A percentile compares a stretch with the other conserved stretches of the same genome.
Evolutionary conservation across 2,888 invertebrate species (phyloP).

Genomic region (Anthophora plumipes): DNA sequence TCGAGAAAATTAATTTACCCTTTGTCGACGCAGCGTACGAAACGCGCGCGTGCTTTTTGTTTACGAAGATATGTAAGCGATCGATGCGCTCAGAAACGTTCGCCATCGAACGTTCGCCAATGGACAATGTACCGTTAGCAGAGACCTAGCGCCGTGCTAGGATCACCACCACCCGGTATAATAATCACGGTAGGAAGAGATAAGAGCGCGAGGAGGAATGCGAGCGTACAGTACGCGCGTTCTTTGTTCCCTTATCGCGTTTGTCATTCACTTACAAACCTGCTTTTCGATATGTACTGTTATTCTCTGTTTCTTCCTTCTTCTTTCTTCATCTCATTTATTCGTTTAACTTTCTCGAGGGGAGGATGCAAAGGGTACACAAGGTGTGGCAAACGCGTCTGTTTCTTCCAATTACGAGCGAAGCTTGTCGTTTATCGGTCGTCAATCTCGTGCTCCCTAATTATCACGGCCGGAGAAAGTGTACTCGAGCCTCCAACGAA

Average conservation of each 20-base stretch:
- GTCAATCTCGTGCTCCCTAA: slow-evolving; percentile 52
- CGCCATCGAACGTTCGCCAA: slow-evolving; percentile 30
- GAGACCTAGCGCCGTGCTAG: slow-evolving; percentile 68
- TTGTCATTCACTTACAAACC: not conserved
- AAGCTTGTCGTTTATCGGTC: slow-evolving; percentile 36
- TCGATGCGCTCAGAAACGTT: slow-evolving; percentile 61
- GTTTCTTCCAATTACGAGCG: slow-evolving; percentile 55
- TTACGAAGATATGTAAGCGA: slow-evolving; percentile 18
- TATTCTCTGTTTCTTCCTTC: not conserved
- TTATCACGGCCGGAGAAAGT: slow-evolving; percentile 69
- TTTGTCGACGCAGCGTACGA: not conserved
- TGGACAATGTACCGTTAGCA: slow-evolving; percentile 28
- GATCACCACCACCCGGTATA: slow-evolving; percentile 75
- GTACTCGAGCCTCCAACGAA: slow-evolving; percentile 31
- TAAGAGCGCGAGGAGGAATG: slow-evolving; percentile 65
- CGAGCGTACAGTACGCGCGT: slow-evolving; percentile 44
- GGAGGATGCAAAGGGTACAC: not conserved
- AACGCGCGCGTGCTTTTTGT: slow-evolving; percentile 4
- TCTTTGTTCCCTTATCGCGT: slow-evolving; percentile 39
- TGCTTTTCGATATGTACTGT: not conserved
- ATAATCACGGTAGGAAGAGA: slow-evolving; percentile 79
- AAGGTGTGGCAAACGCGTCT: slow-evolving; percentile 6
- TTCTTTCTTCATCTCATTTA: slow-evolving; percentile 7
- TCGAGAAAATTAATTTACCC: not conserved
- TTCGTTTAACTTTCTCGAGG: not conserved